Percentiles rank a stretch among this genome's conserved stretches.
These are phyloP conservation scores for Hemaris fuciformis DNA, from an alignment of 2,888 invertebrate genomes.

Conservation along the genomic window DNA sequence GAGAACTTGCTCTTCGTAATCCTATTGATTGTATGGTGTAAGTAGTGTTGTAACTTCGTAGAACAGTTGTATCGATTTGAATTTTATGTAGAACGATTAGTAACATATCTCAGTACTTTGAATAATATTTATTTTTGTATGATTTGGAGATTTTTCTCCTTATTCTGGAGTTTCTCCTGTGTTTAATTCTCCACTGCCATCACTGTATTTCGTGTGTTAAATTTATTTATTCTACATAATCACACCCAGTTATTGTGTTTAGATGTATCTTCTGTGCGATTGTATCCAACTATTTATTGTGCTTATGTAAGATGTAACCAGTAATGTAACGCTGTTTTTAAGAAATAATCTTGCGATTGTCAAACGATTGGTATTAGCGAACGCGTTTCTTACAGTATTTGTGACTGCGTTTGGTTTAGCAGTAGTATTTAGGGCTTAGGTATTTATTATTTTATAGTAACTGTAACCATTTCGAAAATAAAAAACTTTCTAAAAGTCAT, in stretches of 20 bases:
- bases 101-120: too few relatives aligned
- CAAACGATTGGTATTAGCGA: neutral
- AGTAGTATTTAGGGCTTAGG: neutral
- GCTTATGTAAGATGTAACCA: neutral
- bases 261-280: too few relatives aligned
- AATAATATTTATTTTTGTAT: too few relatives aligned
- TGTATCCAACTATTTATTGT: too few relatives aligned
- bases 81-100: neutral
- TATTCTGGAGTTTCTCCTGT: neutral
- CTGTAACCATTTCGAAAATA: neutral
- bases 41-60: neutral
- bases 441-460: neutral
- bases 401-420: neutral
- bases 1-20: neutral
- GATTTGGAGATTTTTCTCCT: too few relatives aligned
- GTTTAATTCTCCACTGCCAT: neutral
- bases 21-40: neutral
- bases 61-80: too few relatives aligned
- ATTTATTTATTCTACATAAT: too few relatives aligned
- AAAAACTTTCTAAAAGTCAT: neutral
- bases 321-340: too few relatives aligned
- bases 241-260: too few relatives aligned
- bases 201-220: neutral
- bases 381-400: neutral
- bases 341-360: neutral